Evolutionary conservation across 1,140 invertebrate genomes (phyloP).

Genomic region (Papilio glaucus): DNA sequence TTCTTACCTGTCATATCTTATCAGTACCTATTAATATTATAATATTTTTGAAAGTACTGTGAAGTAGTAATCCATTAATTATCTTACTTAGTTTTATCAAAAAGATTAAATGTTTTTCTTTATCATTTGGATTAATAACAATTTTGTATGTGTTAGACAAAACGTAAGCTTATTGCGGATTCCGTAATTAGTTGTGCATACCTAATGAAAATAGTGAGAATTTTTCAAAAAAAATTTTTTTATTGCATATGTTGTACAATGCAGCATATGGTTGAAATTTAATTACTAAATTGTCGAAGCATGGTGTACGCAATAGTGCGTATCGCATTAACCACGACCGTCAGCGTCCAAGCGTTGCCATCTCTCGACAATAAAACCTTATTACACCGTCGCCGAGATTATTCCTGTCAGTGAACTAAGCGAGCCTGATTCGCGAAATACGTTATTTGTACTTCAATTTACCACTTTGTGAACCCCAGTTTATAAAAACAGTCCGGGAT

Average conservation of each 20-base stretch:
- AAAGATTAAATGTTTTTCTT: neutral
- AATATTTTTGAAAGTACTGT: slow-evolving; percentile 20
- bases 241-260: too few species aligned
- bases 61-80: slow-evolving; percentile 3
- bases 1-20: neutral
- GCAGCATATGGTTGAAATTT: neutral
- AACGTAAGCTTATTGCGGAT: neutral
- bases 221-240: too few species aligned
- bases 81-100: neutral
- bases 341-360: slow-evolving; percentile 36
- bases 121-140: neutral
- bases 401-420: slow-evolving; percentile 50
- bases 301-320: neutral
- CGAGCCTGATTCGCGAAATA: slow-evolving; percentile 43
- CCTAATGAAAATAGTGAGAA: too few species aligned
- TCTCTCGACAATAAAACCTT: slow-evolving; percentile 32
- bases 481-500: slow-evolving; percentile 56
- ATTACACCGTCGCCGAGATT: slow-evolving; percentile 27
- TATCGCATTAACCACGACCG: slow-evolving; percentile 19
- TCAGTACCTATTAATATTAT: slow-evolving; percentile 1
- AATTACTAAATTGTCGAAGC: neutral
- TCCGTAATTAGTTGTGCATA: neutral
- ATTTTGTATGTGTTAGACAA: neutral
- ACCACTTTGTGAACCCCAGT: slow-evolving; percentile 57
- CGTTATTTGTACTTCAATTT: slow-evolving; percentile 61